Evolutionary conservation across 2,797 vertebrate genomes (phyloP), one percentile per base, ranked within the genome.

Genomic region (Cynopterus sphinx): DNA sequence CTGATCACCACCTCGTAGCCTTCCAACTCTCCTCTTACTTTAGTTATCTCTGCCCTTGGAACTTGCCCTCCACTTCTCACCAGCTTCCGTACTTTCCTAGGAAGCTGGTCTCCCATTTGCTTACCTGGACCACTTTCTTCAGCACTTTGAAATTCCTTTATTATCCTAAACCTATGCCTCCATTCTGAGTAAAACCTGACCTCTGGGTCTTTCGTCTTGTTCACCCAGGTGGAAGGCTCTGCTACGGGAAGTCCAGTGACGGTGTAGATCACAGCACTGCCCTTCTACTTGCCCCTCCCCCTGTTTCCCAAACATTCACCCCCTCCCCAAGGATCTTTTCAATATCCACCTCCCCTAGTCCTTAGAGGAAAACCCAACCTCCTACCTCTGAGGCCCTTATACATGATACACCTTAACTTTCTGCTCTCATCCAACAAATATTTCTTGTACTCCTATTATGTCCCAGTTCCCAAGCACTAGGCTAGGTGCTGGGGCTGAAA

Each of bases 211-310:
- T 9, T 28, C 17, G 4, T 24, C 51, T 43, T n/a, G 39, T 31
- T 51, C 43, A 46, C 57, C 59, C 57, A 26, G 49, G 65, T 7
- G 6, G 24, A 59, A 92, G 43, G 26, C 6, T 31, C 31, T 89
- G 78, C 21, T 55, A 28, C 12, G 43, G 71, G 22, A 53, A 75
- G 57, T 65, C 75, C 65, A 21, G 26, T 63, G 94, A 28, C 41
- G 49, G 1, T 43, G 43, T 5, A 11, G 15, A 19, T 1, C 2
- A 4, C 1, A 5, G 43, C 10, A 2, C 8, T 71, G 1, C 33
- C 81, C 36, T 81, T 46, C 15, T 39, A n/a, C 8, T 43, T 6
- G 8, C 5, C 26, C n/a, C 71, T 17, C n/a, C 28, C 19, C 24
- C 15, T 22, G 21, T 36, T 41, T 13, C 46, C 33, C 21, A 75